These are phyloP conservation scores for Dermolepida albohirtum DNA, from an alignment of 2,888 invertebrate genomes.

Conservation along the genomic window DNA sequence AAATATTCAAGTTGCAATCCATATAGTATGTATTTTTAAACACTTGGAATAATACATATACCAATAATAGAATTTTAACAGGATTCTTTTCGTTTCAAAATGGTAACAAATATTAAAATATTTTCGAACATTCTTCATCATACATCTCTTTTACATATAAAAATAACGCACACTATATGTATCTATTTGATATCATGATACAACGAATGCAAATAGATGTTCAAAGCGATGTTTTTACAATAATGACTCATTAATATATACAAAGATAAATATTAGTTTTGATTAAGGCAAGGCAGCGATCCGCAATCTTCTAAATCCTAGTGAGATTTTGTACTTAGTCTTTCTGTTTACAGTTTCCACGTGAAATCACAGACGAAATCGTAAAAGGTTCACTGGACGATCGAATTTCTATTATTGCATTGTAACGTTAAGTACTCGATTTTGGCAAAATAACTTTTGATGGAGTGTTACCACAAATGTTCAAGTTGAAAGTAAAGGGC, in stretches of 20 bases:
- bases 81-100: not conserved
- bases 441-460: not conserved
- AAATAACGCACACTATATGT: slow-evolving; percentile 27
- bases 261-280: slow-evolving; percentile 23
- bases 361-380: slow-evolving; percentile 19
- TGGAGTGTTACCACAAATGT: not conserved
- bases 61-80: slow-evolving; percentile 23
- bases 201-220: slow-evolving; percentile 3
- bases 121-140: slow-evolving; percentile 13
- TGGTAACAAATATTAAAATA: slow-evolving; percentile 27
- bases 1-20: slow-evolving; percentile 28
- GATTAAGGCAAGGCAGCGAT: slow-evolving; percentile 37
- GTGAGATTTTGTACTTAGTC: slow-evolving; percentile 47
- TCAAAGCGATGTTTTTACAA: slow-evolving; percentile 9
- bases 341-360: slow-evolving; percentile 21
- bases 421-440: slow-evolving; percentile 6
- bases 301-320: slow-evolving; percentile 39
- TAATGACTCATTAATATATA: slow-evolving; percentile 26
- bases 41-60: slow-evolving; percentile 12
- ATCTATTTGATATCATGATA: not conserved
- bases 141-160: slow-evolving; percentile 26
- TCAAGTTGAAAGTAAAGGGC: too few species aligned
- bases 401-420: slow-evolving; percentile 16
- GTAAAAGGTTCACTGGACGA: slow-evolving; percentile 14
- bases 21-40: slow-evolving; percentile 17